Base-by-base conservation (phyloP, 2,113 vertebrate species). In the Indicator indicator region DNA sequence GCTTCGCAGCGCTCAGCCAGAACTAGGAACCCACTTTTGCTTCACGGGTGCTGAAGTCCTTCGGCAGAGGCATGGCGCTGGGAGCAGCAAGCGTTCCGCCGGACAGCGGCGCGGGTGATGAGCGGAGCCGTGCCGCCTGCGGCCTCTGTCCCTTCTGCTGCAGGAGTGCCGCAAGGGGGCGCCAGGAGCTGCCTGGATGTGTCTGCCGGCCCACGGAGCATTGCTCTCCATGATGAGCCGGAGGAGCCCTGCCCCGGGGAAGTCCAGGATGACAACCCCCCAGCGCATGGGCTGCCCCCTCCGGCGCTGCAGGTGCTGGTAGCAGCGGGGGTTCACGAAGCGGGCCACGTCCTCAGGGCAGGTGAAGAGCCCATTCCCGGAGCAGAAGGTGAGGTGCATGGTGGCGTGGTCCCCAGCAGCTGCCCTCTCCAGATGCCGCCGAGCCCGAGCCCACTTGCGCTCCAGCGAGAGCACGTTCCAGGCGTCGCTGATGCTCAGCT, bases 221-320 rank as follows among this genome's bases (percentile, higher is more conserved):
- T 95, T 99, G 93, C 98, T 98, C n/a, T 98, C 96, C 88, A 97
- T 97, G 64, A 98, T 98, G 38, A 95, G 96, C 88, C 60, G 97
- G 74, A 98, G 94, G 9, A 98, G 93, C 23, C 96, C 97, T 19
- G 98, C 65, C 18, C 97, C 97, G 0, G 98, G 98, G 86, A 98
- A 99, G 95, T 99, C 98, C 97, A 98, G 97, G 92, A 98, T 97
- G 44, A 98, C 87, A 83, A 99, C 98, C 4, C 98, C 98, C 74
- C 98, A 97, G 79, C 97, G 96, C 75, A 97, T 82, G 7, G 95
- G 96, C 91, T 86, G 92, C 33, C 95, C 90, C 0, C 26, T 60
- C 27, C 90, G 89, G 67, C 59, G 52, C 58, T 26, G 87, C 84
- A 99, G 95, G 96, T 98, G 97, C 83, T 97, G 67, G 26, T 97